phyloP scores from a whole-genome alignment of 2,888 invertebrate species.

The Melieria omissa region DNA sequence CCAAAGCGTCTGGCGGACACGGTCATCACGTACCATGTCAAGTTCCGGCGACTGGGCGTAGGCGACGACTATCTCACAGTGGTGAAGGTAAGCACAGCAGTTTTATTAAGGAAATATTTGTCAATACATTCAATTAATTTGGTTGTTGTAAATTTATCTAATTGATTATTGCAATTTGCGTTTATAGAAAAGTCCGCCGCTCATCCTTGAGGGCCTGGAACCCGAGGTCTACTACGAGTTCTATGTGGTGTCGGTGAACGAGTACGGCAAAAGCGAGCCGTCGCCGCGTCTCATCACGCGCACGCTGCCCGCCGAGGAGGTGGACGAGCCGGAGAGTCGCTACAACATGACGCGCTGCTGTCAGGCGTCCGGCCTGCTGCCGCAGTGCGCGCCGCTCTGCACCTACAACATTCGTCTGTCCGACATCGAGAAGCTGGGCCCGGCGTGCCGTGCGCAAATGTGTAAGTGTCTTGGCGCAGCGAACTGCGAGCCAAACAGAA shows the following conservation, averaged over 20 bases:
- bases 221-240: constrained; percentile 83
- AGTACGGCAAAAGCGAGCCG: constrained; percentile 81
- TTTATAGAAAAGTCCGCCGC: constrained; percentile 73
- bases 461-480: constrained; percentile 68
- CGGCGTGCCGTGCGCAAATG: constrained; percentile 81
- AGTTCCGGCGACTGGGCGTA: constrained; percentile 70
- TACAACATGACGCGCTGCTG: constrained; percentile 88
- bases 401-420: constrained; percentile 85
- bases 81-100: constrained; percentile 65
- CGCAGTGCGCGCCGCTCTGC: constrained; percentile 79
- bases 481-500: background rate
- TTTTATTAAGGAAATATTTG: background rate
- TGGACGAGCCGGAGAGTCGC: constrained; percentile 67
- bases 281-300: constrained; percentile 81
- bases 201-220: constrained; percentile 79
- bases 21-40: constrained; percentile 74
- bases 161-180: background rate
- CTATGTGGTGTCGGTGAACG: constrained; percentile 82
- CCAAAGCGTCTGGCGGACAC: constrained; percentile 79
- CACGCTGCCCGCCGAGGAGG: constrained; percentile 69
- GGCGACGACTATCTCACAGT: constrained; percentile 71
- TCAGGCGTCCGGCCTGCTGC: constrained; percentile 71
- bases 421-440: constrained; percentile 78
- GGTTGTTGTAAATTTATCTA: background rate
- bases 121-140: background rate